phyloP scores from a whole-genome alignment of 2,888 invertebrate genomes.

The Volucella inflata region DNA sequence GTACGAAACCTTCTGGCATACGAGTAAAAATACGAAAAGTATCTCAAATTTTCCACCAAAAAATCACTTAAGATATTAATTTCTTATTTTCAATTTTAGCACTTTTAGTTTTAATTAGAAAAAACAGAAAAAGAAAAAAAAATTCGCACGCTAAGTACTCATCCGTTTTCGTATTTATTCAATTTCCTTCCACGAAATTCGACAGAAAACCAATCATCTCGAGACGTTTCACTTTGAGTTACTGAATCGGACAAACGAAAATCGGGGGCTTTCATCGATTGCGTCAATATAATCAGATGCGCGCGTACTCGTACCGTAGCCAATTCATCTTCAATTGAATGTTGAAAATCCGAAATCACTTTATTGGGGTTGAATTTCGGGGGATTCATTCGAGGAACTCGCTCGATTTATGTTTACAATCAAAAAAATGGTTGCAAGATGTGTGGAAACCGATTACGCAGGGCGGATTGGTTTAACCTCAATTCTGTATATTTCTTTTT shows the following conservation, averaged over 20 bases:
- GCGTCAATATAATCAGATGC: slow-evolving; percentile 36
- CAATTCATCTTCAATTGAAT: slow-evolving; percentile 28
- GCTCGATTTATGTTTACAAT: slow-evolving; percentile 42
- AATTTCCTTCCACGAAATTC: neutral
- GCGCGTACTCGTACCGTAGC: neutral
- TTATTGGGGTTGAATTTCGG: slow-evolving; percentile 20
- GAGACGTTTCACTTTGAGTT: slow-evolving; percentile 31
- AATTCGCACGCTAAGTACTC: neutral
- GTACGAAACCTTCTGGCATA: neutral
- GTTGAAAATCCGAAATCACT: slow-evolving; percentile 33
- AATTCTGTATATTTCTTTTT: slow-evolving; percentile 4
- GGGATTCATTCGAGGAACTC: slow-evolving; percentile 18
- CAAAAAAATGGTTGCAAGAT: slow-evolving; percentile 19
- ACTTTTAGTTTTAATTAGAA: neutral
- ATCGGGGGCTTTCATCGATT: slow-evolving; percentile 9
- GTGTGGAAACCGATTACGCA: slow-evolving; percentile 29
- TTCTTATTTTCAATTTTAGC: slow-evolving; percentile 13
- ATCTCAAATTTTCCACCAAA: neutral
- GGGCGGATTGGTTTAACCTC: slow-evolving; percentile 32
- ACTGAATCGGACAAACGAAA: slow-evolving; percentile 26
- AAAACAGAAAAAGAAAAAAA: neutral
- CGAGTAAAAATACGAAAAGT: neutral
- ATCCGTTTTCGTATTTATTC: neutral
- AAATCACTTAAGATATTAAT: slow-evolving; percentile 3
- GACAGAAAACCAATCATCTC: slow-evolving; percentile 27